Base-by-base conservation (phyloP, 2,113 vertebrate genomes). In the Melanostigma gelatinosum region DNA sequence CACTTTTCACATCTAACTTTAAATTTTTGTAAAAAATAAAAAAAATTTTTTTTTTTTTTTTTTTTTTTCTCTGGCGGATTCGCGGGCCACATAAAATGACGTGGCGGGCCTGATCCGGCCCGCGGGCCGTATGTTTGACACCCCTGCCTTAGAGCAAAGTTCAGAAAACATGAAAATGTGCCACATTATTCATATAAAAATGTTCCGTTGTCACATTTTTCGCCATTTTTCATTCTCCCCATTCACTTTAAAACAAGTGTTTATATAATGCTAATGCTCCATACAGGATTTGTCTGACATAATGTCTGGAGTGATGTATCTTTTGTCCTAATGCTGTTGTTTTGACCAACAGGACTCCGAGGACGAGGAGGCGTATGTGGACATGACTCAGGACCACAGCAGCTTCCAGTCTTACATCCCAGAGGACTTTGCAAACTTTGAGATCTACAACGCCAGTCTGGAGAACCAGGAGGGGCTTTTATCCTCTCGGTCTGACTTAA, bases 341-440 rank as follows among this genome's bases (percentile, higher is more conserved):
- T 87, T 9, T 81, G 40, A 61, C 75, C 79, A 86, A 83, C 92
- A 98, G 96, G 97, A 99, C 90, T 99, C 98, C 0, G 98, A 99
- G 54, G 98, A 99, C 34, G 95, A 96, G 71, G 96, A 96, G 61
- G 94, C 96, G 0, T 95, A 95, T 15, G 84, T 83, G 16, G 93
- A 95, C 38, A 22, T 79, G 61, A 71, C 70, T n/a, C 85, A 83
- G 32, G 87, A 91, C 72, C 88, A 79, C 96, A 92, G 85, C 22
- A 84, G 71, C 88, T 95, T 96, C 76, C 94, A 91, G 82, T 92
- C 96, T 77, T 99, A 99, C 0, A 77, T 99, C 74, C 97, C 97
- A 0, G 98, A 98, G 88, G 97, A 98, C 85, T 99, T 99, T 91
- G 98, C 98, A 2, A 97, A 99, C 94, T 99, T 99, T 91, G 98